Evolutionary conservation across 1,140 invertebrate genomes (phyloP).

Genomic region (Polyergus mexicanus): DNA sequence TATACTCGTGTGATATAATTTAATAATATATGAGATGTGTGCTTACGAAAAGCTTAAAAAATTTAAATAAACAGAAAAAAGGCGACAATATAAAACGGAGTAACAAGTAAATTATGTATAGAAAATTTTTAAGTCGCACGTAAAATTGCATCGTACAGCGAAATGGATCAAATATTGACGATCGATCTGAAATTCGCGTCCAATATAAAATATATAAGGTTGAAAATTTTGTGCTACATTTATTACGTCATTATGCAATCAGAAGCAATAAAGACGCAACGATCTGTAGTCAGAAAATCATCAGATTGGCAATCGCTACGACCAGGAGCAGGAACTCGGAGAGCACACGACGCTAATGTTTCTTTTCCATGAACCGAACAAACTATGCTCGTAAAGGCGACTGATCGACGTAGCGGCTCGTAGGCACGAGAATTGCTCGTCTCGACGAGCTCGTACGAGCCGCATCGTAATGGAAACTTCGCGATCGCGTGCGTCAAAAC

Average conservation of each 20-base stretch:
- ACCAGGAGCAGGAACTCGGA: conserved; percentile 6
- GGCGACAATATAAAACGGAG: neutral
- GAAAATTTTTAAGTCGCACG: neutral
- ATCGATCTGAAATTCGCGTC: conserved; percentile 20
- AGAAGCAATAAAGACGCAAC: conserved; percentile 67
- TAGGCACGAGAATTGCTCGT: conserved; percentile 66
- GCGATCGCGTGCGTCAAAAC: conserved; percentile 63
- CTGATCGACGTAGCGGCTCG: conserved; percentile 65
- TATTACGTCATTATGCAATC: conserved; percentile 66
- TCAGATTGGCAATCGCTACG: conserved; percentile 67
- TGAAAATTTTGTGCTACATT: conserved; percentile 13
- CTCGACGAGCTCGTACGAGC: conserved; percentile 31
- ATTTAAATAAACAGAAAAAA: conserved; percentile 4
- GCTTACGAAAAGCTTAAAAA: neutral
- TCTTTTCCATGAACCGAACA: conserved; percentile 73
- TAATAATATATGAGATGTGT: too few relatives aligned
- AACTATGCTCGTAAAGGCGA: conserved; percentile 59
- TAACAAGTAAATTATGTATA: conserved; percentile 26
- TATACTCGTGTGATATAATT: too few relatives aligned
- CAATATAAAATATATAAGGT: neutral
- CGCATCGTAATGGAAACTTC: conserved; percentile 44
- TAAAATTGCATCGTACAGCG: neutral
- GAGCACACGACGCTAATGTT: conserved; percentile 66
- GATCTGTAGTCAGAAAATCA: conserved; percentile 62
- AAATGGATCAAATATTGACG: neutral